These are phyloP conservation scores for Sinosuthora webbiana DNA, from an alignment of 2,113 vertebrate genomes.

Conservation along the genomic window DNA sequence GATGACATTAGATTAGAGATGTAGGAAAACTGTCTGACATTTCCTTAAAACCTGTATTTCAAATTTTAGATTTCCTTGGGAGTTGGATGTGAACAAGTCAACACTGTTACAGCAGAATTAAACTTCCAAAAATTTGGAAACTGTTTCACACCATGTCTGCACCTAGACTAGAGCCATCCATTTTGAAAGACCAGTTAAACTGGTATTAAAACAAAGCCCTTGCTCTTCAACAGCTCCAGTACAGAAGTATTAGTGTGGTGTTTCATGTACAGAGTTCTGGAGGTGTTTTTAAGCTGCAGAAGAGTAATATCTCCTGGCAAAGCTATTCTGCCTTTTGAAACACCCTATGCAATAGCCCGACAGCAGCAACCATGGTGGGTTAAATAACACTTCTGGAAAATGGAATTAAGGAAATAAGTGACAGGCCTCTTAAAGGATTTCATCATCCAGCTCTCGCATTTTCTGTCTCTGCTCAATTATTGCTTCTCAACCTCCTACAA, in stretches of 20 bases:
- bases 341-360: background rate
- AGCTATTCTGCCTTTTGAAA: background rate
- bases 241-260: background rate
- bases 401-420: slow-evolving; percentile 4
- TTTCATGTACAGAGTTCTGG: background rate
- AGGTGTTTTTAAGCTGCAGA: background rate
- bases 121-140: background rate
- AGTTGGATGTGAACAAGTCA: background rate
- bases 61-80: background rate
- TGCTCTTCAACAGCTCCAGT: background rate
- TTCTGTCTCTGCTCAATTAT: background rate
- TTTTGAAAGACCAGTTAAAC: background rate
- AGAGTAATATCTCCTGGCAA: background rate
- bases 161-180: background rate
- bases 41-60: background rate
- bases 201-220: background rate
- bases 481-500: slow-evolving; percentile 11
- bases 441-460: background rate
- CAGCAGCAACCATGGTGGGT: background rate
- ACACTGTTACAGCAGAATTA: background rate
- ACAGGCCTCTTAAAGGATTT: slow-evolving; percentile 16
- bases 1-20: background rate
- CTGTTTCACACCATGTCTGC: background rate
- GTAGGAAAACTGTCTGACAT: background rate
- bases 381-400: background rate